Base-by-base conservation (phyloP, 1,140 invertebrate species). In the Homarus americanus region DNA sequence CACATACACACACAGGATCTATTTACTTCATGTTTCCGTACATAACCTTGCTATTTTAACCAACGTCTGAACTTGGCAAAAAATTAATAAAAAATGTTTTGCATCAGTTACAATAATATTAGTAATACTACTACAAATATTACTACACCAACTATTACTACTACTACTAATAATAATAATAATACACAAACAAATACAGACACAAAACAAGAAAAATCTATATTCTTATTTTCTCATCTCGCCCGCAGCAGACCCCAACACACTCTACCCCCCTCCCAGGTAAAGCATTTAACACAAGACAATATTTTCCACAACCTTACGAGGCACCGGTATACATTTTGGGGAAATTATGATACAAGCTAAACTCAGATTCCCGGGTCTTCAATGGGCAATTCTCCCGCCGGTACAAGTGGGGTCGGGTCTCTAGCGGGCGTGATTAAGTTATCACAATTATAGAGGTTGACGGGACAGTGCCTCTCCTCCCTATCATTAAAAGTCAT, bases 401-500 rank as follows among this genome's bases (percentile, higher is more conserved):
- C 75, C 44, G 41, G 44, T 79, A 79, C 85, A 87, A 53, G 73
- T 38, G 53, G 24, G 73, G 34, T 28, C n/a, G 38, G 24, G 15
- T 4, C 20, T 20, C 20, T 24, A 49, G 44, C 17, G 44, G 9
- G 0, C 58, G 15, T 63, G 80, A 82, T 63, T 82, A 82, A 82
- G 80, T 82, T 82, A 82, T 82, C 28, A 36, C 49, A 63, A 82
- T 82, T 82, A 82, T 38, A 66, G 80, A 58, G 80, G 28, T 12
- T 44, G 49, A 28, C 12, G 34, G 49, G 53, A 38, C 49, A 38
- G 38, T 80, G 24, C 40, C 78, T 49, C n/a, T 20, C 1, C 53
- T 36, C 82, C 85, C 85, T 87, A 53, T 87, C 63, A 87, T 87
- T 87, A 87, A 58, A 79, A 76, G 75, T 63, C 73, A 87, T 79